Percentiles rank a stretch among this genome's conserved stretches.
Conservation (phyloP, 2,797 vertebrate species). For the Knipowitschia caucasica region DNA sequence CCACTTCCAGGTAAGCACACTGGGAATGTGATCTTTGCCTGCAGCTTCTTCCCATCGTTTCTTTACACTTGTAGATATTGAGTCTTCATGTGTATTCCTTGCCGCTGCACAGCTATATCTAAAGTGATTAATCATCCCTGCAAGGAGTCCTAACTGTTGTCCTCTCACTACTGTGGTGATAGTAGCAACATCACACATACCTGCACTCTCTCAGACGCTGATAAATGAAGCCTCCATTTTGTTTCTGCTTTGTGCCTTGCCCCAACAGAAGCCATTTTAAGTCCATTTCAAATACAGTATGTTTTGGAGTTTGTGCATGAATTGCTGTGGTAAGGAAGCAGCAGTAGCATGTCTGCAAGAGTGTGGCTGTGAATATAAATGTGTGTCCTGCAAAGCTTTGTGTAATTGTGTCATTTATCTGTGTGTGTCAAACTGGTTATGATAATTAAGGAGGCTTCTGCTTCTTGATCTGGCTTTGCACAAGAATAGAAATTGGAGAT, state of each 20-base stretch:
- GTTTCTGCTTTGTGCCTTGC: slow-evolving; percentile 31
- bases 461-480: slow-evolving; percentile 13
- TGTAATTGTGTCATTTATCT: slow-evolving; percentile 18
- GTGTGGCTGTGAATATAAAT: slow-evolving; percentile 14
- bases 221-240: slow-evolving; percentile 53
- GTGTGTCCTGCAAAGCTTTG: slow-evolving; percentile 2
- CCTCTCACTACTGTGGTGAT: slow-evolving; percentile 15
- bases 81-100: slow-evolving; percentile 14
- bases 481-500: too few species aligned
- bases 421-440: slow-evolving; percentile 11
- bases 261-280: slow-evolving; percentile 49
- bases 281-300: slow-evolving; percentile 9
- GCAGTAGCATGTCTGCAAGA: slow-evolving; percentile 9
- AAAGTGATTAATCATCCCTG: slow-evolving; percentile 48
- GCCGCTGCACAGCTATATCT: slow-evolving; percentile 20
- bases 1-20: slow-evolving; percentile 69
- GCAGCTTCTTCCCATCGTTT: slow-evolving; percentile 39
- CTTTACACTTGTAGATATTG: slow-evolving; percentile 35
- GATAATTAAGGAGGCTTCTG: slow-evolving; percentile 17
- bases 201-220: slow-evolving; percentile 34
- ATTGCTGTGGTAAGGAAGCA: slow-evolving; percentile 8
- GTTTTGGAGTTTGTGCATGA: slow-evolving; percentile 30
- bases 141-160: slow-evolving; percentile 17
- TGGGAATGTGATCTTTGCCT: slow-evolving; percentile 21
- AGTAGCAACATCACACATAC: slow-evolving; percentile 30